A percentile compares a stretch with the other conserved stretches of the same genome.
phyloP scores from a whole-genome alignment of 2,888 invertebrate species.

The Lottia gigantea region DNA sequence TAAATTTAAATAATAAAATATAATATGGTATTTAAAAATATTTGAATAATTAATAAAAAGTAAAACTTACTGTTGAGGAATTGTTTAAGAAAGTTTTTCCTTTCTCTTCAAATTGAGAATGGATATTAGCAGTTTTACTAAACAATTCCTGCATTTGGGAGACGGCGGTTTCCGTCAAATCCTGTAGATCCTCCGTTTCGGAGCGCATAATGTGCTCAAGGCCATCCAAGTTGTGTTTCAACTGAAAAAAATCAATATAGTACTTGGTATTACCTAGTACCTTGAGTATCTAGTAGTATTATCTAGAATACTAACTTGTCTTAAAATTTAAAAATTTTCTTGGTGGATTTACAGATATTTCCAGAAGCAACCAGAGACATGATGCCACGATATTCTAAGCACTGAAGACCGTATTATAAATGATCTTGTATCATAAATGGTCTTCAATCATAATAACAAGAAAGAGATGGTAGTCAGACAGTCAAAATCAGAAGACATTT shows the following conservation, averaged over 20 bases:
- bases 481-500: too few relatives aligned
- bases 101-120: constrained; percentile 76
- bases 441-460: too few relatives aligned
- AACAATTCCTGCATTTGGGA: constrained; percentile 75
- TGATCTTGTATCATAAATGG: too few relatives aligned
- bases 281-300: too few relatives aligned
- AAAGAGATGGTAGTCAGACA: too few relatives aligned
- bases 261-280: too few relatives aligned
- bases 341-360: too few relatives aligned
- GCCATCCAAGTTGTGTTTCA: constrained; percentile 76
- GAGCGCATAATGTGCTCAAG: constrained; percentile 74
- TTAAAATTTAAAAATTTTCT: too few relatives aligned
- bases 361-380: too few relatives aligned
- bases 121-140: constrained; percentile 75
- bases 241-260: constrained; percentile 51
- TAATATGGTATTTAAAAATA: too few relatives aligned
- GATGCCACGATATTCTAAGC: not conserved
- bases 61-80: constrained; percentile 53
- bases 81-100: constrained; percentile 72
- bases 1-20: too few relatives aligned
- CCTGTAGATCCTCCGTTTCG: constrained; percentile 71
- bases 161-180: constrained; percentile 68
- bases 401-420: not conserved
- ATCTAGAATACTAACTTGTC: too few relatives aligned
- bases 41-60: not conserved